Evolutionary conservation across 1,140 invertebrate genomes (phyloP), one percentile per base, ranked within the genome.

Genomic region (Calliopsis andreniformis): DNA sequence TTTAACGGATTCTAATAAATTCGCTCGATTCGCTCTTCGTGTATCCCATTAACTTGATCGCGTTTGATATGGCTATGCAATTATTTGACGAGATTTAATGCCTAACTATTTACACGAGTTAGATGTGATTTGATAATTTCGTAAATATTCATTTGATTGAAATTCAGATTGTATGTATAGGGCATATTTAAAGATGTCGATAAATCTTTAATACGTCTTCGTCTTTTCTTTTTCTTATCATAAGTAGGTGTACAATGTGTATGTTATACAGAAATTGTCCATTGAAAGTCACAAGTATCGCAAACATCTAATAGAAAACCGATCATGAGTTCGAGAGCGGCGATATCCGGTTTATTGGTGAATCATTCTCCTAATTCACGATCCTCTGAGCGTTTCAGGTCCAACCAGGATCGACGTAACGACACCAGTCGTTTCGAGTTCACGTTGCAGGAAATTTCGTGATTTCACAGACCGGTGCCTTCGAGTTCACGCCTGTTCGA

Each of bases 1-100:
- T 51, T 67, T 68, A 59, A 67, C 56, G 72, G 64, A 58, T 61
- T 55, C 58, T 61, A 71, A 71, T 45, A 62, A 76, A 70, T 73
- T 67, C 62, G 7, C 39, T 14, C 20, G 70, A 73, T n/a, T 23
- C 56, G 20, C 2, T 12, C 23, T 23, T 0, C 14, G 47, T 32
- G 39, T 66, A 67, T 56, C 39, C 39, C 71, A 28, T 73, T 67
- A 56, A 67, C 49, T 18, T 28, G 25, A 73, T 73, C 62, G 23
- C 42, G 3, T 67, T 67, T 64, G 14, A 35, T 55, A 64, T n/a
- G 45, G 8, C 14, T 47, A 16, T 6, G 20, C 49, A 25, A 72
- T 64, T 14, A 43, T 55, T 14, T 32, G 23, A 45, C 28, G 32
- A 64, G 10, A 45, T 39, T 66, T 42, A 32, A 55, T 39, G 62